Evolutionary conservation across 2,113 vertebrate species (phyloP), one percentile per base, ranked within the genome.

Genomic region (Xiphophorus hellerii): DNA sequence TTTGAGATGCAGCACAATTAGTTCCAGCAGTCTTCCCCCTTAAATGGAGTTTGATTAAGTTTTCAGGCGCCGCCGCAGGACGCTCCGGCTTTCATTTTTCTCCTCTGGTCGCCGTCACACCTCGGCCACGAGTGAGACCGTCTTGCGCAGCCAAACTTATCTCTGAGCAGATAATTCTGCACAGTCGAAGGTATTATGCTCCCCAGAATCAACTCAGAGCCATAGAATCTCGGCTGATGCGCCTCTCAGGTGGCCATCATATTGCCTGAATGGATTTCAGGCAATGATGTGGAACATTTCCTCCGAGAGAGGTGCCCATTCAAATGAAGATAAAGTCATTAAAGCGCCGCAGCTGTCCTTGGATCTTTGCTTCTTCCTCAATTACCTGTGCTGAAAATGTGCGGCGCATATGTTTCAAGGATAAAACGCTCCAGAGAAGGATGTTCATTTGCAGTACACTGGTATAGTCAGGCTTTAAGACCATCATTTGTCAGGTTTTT

Each of bases 261-360:
- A 64, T 75, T 79, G 87, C 81, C 77, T 88, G 85, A 88, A 88
- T 88, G 83, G 84, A 88, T 86, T 90, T 83, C 74, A 76, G 54
- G 89, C 82, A 62, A 39, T 44, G 81, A 89, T 73, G 87, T 71
- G 88, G 85, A 87, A 84, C 76, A 44, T 82, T 74, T 84, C 87
- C 88, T 84, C 78, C 80, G 86, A 88, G 86, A 81, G 63, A 77
- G 74, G 71, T 54, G 71, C 69, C 72, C 76, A 83, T 87, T 90
- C 68, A 79, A 87, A 88, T 74, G 64, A 82, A 80, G 84, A 90
- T 89, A 85, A 85, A 87, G 78, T 81, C 69, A 88, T 89, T 89
- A 85, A 86, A 84, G 63, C 42, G 77, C 85, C 25, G 78, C 87
- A 87, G 91, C 84, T 85, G 88, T 86, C 87, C 85, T 88, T 80